Conservation (phyloP, 2,113 vertebrate genomes). For the Rhinolophus ferrumequinum region DNA sequence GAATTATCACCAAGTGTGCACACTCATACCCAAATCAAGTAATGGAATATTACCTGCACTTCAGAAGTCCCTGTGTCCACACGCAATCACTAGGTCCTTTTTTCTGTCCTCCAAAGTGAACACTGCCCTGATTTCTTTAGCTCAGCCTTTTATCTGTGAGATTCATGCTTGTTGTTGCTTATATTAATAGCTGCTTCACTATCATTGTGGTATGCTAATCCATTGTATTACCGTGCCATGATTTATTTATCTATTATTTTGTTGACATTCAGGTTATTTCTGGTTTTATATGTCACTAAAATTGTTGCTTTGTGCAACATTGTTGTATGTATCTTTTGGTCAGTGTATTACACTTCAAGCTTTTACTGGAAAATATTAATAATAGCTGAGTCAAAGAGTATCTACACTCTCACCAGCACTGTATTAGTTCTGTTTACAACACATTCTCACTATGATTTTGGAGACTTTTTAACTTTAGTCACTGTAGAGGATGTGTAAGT, state of each 20-base stretch:
- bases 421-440: neutral
- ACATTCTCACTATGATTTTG: neutral
- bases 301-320: neutral
- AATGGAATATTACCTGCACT: neutral
- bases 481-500: neutral
- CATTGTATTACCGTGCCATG: neutral
- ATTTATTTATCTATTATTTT: neutral
- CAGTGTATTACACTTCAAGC: neutral
- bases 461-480: neutral
- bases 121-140: neutral
- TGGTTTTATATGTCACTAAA: neutral
- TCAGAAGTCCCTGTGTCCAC: neutral
- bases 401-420: neutral
- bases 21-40: neutral
- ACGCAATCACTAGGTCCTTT: neutral
- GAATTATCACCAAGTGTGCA: neutral
- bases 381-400: neutral
- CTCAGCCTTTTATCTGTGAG: neutral
- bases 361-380: neutral
- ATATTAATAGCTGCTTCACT: neutral
- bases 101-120: neutral
- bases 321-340: neutral
- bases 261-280: neutral
- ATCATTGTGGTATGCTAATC: neutral
- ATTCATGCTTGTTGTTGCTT: neutral